Conservation (phyloP, 1,140 invertebrate species). For the Drosophila kohkoa region DNA sequence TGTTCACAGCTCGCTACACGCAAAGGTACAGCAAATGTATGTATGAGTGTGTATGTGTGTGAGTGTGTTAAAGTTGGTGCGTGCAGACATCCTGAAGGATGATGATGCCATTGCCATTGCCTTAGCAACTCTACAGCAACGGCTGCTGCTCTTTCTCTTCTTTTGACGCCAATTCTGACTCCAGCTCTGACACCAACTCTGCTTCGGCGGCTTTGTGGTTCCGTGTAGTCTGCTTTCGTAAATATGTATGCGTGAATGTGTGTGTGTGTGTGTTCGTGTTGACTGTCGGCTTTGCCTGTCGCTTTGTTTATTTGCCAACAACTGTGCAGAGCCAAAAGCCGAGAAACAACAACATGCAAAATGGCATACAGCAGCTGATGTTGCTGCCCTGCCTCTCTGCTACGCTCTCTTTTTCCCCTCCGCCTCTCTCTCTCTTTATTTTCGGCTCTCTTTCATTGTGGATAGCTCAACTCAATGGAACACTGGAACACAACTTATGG, state of each 20-base stretch:
- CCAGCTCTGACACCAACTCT: slow-evolving; percentile 25
- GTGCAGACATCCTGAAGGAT: slow-evolving; percentile 50
- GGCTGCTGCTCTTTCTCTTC: slow-evolving; percentile 39
- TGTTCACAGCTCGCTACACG: slow-evolving; percentile 68
- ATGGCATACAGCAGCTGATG: slow-evolving; percentile 46
- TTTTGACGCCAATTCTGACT: slow-evolving; percentile 19
- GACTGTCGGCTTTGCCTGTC: slow-evolving; percentile 55
- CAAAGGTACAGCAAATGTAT: slow-evolving; percentile 39
- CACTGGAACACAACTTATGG: background rate
- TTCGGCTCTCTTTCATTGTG: background rate
- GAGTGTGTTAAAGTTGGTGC: slow-evolving; percentile 43
- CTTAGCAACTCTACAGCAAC: slow-evolving; percentile 56
- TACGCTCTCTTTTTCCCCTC: slow-evolving; percentile 9
- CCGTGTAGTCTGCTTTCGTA: background rate
- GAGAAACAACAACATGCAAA: slow-evolving; percentile 35
- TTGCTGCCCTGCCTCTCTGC: slow-evolving; percentile 36
- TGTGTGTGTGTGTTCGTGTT: slow-evolving; percentile 17
- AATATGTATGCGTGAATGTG: slow-evolving; percentile 9
- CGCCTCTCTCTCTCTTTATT: slow-evolving; percentile 16
- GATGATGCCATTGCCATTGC: slow-evolving; percentile 73
- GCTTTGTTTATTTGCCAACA: slow-evolving; percentile 77
- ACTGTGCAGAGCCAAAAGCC: slow-evolving; percentile 60
- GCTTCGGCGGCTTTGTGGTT: slow-evolving; percentile 39
- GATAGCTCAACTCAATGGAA: background rate
- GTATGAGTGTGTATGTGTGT: slow-evolving; percentile 28